Evolutionary conservation across 2,888 invertebrate genomes (phyloP).

Genomic region (Tachina lurida): DNA sequence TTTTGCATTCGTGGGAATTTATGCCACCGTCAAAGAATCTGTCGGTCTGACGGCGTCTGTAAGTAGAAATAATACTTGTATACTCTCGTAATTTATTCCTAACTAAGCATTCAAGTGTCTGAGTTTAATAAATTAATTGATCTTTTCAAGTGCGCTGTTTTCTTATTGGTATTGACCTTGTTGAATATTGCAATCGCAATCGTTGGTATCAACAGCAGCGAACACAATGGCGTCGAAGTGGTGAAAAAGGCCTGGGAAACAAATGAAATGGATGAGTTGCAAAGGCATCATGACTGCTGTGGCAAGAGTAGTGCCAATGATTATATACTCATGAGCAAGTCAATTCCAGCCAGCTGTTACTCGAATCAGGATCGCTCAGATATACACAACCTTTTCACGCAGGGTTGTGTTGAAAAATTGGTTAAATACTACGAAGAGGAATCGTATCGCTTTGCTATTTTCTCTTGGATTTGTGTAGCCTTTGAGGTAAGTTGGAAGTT

Average conservation of each 20-base stretch:
- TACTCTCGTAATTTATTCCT: slow-evolving; percentile 13
- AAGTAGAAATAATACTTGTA: slow-evolving; percentile 78
- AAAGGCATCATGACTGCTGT: slow-evolving; percentile 79
- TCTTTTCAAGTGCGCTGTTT: slow-evolving; percentile 86
- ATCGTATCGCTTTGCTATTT: slow-evolving; percentile 85
- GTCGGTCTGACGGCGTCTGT: slow-evolving; percentile 93
- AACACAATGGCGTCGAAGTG: slow-evolving; percentile 83
- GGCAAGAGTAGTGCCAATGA: slow-evolving; percentile 80
- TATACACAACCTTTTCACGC: slow-evolving; percentile 73
- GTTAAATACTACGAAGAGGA: slow-evolving; percentile 76
- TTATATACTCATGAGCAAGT: slow-evolving; percentile 75
- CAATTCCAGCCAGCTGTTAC: slow-evolving; percentile 78
- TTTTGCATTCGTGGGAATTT: slow-evolving; percentile 90
- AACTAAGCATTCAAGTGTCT: slow-evolving; percentile 5
- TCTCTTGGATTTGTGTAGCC: slow-evolving; percentile 87
- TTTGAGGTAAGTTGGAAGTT: slow-evolving; percentile 85
- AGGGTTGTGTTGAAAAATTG: slow-evolving; percentile 77
- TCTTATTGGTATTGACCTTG: slow-evolving; percentile 88
- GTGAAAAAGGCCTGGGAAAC: slow-evolving; percentile 84
- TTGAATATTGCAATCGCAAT: slow-evolving; percentile 87
- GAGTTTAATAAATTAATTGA: slow-evolving; percentile 24
- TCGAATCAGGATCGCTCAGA: slow-evolving; percentile 70
- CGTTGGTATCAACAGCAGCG: slow-evolving; percentile 86
- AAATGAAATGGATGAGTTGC: slow-evolving; percentile 77
- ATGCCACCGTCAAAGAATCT: slow-evolving; percentile 93